Conservation (phyloP, 2,888 invertebrate species). For the Thereva nobilitata region DNA sequence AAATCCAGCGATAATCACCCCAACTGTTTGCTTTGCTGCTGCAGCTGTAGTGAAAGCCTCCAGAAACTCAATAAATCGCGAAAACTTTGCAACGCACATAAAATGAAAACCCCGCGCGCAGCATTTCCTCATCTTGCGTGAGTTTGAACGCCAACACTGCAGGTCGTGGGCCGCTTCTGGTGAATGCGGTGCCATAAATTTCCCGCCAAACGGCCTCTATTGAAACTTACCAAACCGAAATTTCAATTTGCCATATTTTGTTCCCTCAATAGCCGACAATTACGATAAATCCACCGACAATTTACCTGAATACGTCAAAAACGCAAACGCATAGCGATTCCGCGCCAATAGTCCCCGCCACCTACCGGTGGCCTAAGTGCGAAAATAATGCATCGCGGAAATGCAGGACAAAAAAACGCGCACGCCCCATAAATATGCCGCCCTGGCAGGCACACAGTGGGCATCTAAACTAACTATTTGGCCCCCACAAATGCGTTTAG, state of each 20-base stretch:
- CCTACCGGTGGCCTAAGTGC: slow-evolving; percentile 15
- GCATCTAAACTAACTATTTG: slow-evolving; percentile 33
- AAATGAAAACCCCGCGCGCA: too few relatives aligned
- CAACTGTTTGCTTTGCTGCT: too few relatives aligned
- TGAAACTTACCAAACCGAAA: not conserved
- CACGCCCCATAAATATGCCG: slow-evolving; percentile 22
- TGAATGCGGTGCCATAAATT: not conserved
- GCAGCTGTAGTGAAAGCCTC: too few relatives aligned
- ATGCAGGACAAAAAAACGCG: slow-evolving; percentile 2
- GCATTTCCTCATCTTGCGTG: too few relatives aligned
- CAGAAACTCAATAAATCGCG: too few relatives aligned
- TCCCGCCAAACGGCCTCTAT: not conserved
- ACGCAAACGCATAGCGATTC: slow-evolving; percentile 4
- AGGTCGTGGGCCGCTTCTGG: not conserved
- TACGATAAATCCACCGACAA: slow-evolving; percentile 25
- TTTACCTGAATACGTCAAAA: slow-evolving; percentile 12
- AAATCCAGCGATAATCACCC: too few relatives aligned
- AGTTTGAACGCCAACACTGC: too few relatives aligned
- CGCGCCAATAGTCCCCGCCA: slow-evolving; percentile 7
- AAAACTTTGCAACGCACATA: too few relatives aligned
- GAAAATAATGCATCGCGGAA: slow-evolving; percentile 16
- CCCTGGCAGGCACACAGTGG: slow-evolving; percentile 31
- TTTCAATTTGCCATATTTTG: slow-evolving; percentile 15
- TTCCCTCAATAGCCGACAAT: slow-evolving; percentile 16
- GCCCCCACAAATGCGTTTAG: slow-evolving; percentile 17